Evolutionary conservation across 2,888 invertebrate species (phyloP), one percentile per base, ranked within the genome.

Genomic region (Phengaris alcon): DNA sequence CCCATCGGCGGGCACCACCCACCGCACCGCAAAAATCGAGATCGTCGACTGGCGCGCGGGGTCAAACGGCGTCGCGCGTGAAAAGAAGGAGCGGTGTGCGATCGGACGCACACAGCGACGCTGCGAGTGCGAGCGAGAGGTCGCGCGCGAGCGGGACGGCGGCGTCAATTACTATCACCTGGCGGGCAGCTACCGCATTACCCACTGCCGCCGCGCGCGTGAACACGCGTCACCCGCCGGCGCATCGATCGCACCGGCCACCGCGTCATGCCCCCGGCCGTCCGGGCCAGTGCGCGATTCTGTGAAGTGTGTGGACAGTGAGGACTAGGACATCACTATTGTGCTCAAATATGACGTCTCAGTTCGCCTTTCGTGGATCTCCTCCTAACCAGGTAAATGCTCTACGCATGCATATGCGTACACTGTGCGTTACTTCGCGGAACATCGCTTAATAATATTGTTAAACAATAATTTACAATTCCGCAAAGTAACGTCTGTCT

Each of bases 1-100:
- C 91, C 90, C 94, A 90, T 90, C 86, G 89, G 89, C 89, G 90
- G 94, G 94, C 90, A 91, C 94, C 94, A 94, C 94, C 94, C 95
- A 94, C 94, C 91, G 94, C 92, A 93, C 90, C 94, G 94, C 94
- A 95, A 95, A 95, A 95, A 94, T 94, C 94, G 93, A 93, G 93
- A 93, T 90, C 93, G 90, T 88, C 91, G 91, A 88, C 93, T 90
- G 90, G 90, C 85, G 90, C 89, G 91, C 92, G 92, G 91, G 93
- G 93, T 93, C 93, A 93, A 92, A 93, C 92, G 91, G 91, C 91
- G 92, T 89, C 90, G 91, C 89, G 91, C 92, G 91, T 92, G 91
- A 91, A 92, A 92, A 92, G 92, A 92, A 93, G 91, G 90, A 91
- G 88, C 90, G 89, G 88, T 91, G 91, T 88, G 90, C 86, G 78